Conservation (phyloP, 1,140 invertebrate species). For the Tetramorium alpestre region DNA sequence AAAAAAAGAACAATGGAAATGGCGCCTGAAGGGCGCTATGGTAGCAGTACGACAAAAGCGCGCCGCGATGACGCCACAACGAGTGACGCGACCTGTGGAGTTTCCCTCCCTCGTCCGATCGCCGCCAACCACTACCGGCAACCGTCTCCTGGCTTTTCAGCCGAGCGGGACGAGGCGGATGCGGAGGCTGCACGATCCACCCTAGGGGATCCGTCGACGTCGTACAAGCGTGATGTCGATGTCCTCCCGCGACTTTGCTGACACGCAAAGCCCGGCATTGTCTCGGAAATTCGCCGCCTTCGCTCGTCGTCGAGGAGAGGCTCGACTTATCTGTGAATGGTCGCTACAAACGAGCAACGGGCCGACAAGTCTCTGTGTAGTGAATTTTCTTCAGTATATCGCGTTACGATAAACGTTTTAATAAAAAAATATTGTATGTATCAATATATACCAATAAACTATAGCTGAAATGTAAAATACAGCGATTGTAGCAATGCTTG, state of each 20-base stretch:
- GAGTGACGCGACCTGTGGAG: constrained; percentile 45
- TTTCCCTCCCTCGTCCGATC: constrained; percentile 14
- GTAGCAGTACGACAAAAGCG: constrained; percentile 72
- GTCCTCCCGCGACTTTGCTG: constrained; percentile 17
- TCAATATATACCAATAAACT: background rate
- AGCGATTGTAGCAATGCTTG: background rate
- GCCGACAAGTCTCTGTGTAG: background rate
- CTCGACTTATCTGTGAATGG: constrained; percentile 21
- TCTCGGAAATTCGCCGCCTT: constrained; percentile 12
- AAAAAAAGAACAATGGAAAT: constrained; percentile 58
- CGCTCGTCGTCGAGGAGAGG: background rate
- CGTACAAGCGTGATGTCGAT: constrained; percentile 49
- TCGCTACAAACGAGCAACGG: constrained; percentile 2
- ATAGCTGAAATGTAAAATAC: background rate
- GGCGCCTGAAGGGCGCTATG: constrained; percentile 54
- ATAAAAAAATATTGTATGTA: background rate
- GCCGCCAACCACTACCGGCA: constrained; percentile 12
- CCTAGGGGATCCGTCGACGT: constrained; percentile 20
- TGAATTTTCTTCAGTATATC: background rate
- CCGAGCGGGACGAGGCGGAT: background rate
- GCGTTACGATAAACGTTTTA: background rate
- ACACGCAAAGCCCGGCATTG: constrained; percentile 29
- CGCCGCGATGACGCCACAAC: constrained; percentile 56
- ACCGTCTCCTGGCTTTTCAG: constrained; percentile 29
- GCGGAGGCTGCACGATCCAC: background rate